phyloP scores from a whole-genome alignment of 2,797 vertebrate genomes.

The Gallirallus australis region DNA sequence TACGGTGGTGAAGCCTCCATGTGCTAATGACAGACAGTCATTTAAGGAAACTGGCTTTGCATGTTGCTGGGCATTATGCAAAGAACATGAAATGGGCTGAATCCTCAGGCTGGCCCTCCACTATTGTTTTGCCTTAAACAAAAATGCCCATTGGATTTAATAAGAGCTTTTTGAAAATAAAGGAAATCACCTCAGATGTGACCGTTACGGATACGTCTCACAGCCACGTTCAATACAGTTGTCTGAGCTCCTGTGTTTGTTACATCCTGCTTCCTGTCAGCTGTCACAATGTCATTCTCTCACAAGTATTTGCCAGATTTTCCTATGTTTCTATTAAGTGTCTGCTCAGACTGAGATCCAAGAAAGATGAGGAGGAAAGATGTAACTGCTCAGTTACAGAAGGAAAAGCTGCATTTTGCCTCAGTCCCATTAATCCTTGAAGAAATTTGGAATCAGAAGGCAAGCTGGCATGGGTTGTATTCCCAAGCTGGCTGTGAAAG shows the following conservation, averaged over 20 bases:
- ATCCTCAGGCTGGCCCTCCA: not conserved
- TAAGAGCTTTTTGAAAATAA: not conserved
- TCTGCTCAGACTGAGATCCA: not conserved
- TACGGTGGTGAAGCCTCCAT: not conserved
- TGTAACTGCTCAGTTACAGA: not conserved
- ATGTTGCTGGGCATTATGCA: not conserved
- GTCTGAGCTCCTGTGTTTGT: constrained; percentile 9
- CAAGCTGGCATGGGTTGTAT: not conserved
- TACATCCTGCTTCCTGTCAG: constrained; percentile 21
- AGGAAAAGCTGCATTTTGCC: not conserved
- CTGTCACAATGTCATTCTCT: not conserved
- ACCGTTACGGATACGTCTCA: not conserved
- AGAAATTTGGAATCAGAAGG: constrained; percentile 26
- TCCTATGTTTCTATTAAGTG: not conserved
- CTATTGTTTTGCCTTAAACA: not conserved
- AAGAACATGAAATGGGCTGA: not conserved
- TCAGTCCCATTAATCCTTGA: constrained; percentile 15
- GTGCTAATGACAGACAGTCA: not conserved
- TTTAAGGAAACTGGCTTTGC: not conserved
- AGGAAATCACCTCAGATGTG: constrained; percentile 9
- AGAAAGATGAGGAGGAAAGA: not conserved
- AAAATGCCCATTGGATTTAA: not conserved
- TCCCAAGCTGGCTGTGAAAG: constrained; percentile 18
- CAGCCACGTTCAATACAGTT: not conserved
- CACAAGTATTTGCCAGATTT: not conserved